Base-by-base conservation (phyloP, 2,113 vertebrate genomes). In the Madoqua kirkii region DNA sequence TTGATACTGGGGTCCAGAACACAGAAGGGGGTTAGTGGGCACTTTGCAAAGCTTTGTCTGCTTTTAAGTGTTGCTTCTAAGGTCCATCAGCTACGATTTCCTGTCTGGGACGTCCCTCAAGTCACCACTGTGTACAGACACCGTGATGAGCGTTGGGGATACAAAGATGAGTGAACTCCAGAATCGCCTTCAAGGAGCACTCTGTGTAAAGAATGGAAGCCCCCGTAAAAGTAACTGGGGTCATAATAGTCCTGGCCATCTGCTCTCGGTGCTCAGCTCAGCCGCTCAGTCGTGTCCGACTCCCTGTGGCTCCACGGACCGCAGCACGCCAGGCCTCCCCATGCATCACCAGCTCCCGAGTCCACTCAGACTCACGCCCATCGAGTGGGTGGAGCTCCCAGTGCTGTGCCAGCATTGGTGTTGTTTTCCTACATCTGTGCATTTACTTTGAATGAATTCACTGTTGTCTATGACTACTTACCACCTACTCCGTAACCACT, bases 1-100 rank as follows among this genome's bases (percentile, higher is more conserved):
- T 50, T 92, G 78, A 96, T 95, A 31, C 52, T 67, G 71, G 96
- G 89, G 93, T 74, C 97, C 78, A 94, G 27, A 94, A 97, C 87
- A 95, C 57, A 89, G n/a, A 95, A 96, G 94, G 82, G 87, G 95
- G 78, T 67, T 19, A 62, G 25, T 52, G 25, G 88, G 21, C 95
- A 31, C 59, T 94, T 83, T 67, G 23, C 57, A 48, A 89, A 87
- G 71, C 52, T 82, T 62, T 5, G 78, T 19, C 52, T 78, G 36
- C 81, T 91, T 57, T 74, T 79, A 83, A 90, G 36, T 45, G 3
- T 74, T 97, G 91, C 91, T 92, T 87, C 76, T 71, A 71, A 36
- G 29, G 31, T 19, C 50, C 6, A 60, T 81, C 23, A 15, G 31
- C 15, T 55, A 55, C 23, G 60, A 3, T 83, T 62, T 25, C 29